Conservation (phyloP, 2,113 vertebrate species). For the Dicaeum eximium region DNA sequence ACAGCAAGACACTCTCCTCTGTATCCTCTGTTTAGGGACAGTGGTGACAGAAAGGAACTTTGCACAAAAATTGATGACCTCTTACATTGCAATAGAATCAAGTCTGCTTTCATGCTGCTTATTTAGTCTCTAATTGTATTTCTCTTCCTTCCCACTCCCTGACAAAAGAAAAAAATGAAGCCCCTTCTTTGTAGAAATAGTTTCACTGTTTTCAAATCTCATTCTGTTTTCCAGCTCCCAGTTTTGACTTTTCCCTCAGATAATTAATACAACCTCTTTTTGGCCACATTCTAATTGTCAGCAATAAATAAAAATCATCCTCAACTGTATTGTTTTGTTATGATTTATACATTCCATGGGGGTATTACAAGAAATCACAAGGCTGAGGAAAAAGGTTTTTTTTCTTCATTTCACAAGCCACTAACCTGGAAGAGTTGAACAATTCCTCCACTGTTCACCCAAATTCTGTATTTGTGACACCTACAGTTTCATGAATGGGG, state of each 20-base stretch:
- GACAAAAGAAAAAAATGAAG: not conserved
- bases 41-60: not conserved
- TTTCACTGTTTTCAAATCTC: not conserved
- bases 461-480: not conserved
- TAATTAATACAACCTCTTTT: not conserved
- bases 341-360: not conserved
- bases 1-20: not conserved
- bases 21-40: not conserved
- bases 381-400: not conserved
- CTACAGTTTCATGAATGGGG: not conserved
- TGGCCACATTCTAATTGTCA: not conserved
- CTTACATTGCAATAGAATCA: not conserved
- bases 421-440: not conserved
- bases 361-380: not conserved
- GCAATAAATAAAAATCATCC: conserved; percentile 33
- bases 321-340: not conserved
- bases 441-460: not conserved
- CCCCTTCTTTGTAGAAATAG: not conserved
- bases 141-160: not conserved
- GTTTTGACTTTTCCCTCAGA: not conserved
- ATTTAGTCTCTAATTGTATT: not conserved
- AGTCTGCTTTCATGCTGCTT: not conserved
- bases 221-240: not conserved
- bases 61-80: not conserved
- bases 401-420: not conserved